Conservation (phyloP, 2,113 vertebrate species). For the Dolichallabes microphthalmus region DNA sequence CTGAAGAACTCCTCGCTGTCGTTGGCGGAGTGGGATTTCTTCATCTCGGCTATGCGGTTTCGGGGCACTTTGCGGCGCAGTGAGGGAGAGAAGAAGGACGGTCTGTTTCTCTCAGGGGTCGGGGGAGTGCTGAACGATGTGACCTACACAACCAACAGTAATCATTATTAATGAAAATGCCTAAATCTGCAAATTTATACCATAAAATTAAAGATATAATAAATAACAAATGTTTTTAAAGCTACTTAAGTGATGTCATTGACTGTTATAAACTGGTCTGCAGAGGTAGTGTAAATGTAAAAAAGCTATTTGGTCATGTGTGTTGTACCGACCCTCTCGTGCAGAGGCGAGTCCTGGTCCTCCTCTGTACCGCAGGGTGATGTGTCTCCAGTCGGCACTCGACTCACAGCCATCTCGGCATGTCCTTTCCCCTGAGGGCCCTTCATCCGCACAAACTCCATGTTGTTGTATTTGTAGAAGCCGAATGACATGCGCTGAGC, state of each 20-base stretch:
- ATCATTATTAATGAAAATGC: neutral
- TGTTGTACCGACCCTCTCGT: constrained; percentile 81
- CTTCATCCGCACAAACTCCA: constrained; percentile 99
- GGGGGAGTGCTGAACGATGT: constrained; percentile 97
- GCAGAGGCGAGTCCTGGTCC: constrained; percentile 86
- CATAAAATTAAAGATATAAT: neutral
- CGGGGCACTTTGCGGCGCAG: constrained; percentile 90
- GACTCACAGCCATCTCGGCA: constrained; percentile 95
- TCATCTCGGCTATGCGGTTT: constrained; percentile 90
- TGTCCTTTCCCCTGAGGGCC: constrained; percentile 98
- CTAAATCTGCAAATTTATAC: neutral
- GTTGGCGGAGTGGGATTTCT: constrained; percentile 96
- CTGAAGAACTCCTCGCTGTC: constrained; percentile 98
- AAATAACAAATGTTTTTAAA: neutral
- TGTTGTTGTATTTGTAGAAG: constrained; percentile 97
- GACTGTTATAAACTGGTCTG: neutral
- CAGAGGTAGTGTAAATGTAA: neutral
- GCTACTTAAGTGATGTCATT: neutral
- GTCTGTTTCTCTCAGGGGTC: constrained; percentile 90
- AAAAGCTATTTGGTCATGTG: neutral
- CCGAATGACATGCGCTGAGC: constrained; percentile 97
- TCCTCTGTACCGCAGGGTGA: constrained; percentile 91
- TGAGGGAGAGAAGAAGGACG: constrained; percentile 94
- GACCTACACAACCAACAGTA: constrained; percentile 70
- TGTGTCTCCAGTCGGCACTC: constrained; percentile 92